Conservation (phyloP, 2,888 invertebrate species). For the Prosapia bicincta region DNA sequence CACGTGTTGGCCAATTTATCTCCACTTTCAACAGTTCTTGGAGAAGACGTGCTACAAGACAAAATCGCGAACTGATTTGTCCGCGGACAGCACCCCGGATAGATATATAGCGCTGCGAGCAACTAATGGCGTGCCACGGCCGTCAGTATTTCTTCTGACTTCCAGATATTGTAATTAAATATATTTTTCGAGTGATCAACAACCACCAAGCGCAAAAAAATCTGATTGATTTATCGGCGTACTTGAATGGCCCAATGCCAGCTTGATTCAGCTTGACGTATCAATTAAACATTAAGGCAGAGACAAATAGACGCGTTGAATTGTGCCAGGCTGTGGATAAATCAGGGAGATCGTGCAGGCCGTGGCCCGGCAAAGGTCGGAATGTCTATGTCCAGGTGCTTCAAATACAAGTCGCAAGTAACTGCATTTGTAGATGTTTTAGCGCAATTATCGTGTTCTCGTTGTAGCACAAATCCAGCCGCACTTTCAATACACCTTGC, state of each 20-base stretch:
- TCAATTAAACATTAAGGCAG: not conserved
- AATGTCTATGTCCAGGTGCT: not conserved
- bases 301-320: not conserved
- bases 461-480: too few relatives aligned
- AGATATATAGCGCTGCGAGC: not conserved
- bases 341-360: not conserved
- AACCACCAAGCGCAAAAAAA: not conserved
- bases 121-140: not conserved
- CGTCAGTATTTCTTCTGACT: not conserved
- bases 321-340: not conserved
- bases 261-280: not conserved
- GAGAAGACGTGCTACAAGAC: not conserved
- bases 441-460: too few relatives aligned
- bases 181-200: not conserved
- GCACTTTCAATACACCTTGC: too few relatives aligned
- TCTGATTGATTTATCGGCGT: not conserved
- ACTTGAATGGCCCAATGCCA: not conserved
- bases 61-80: slow-evolving; percentile 20
- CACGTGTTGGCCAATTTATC: not conserved
- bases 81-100: not conserved
- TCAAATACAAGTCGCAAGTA: too few relatives aligned
- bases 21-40: not conserved
- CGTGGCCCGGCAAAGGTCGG: not conserved
- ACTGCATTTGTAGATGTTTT: too few relatives aligned
- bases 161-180: not conserved